These are phyloP conservation scores for Paramormyrops hopkinsi DNA, from an alignment of 2,797 vertebrate genomes.

Conservation along the genomic window DNA sequence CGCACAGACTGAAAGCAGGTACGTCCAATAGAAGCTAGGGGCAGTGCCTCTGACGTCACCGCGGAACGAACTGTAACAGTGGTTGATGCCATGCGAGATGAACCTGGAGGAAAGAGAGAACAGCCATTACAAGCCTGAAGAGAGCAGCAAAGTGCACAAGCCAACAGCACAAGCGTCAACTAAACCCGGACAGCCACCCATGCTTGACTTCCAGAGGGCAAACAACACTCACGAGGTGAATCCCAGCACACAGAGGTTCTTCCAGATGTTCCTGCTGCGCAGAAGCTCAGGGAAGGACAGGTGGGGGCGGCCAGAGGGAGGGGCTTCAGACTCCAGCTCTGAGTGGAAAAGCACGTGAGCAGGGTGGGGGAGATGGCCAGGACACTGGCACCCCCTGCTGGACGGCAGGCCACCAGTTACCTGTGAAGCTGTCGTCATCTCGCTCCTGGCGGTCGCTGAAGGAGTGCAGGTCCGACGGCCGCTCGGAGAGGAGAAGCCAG, in stretches of 20 bases:
- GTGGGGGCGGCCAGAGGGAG: slow-evolving; percentile 51
- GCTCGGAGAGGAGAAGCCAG: slow-evolving; percentile 76
- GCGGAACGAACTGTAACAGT: slow-evolving; percentile 81
- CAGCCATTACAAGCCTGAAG: background rate
- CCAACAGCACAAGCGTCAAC: background rate
- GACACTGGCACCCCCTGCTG: background rate
- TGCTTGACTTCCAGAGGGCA: background rate
- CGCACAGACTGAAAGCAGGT: slow-evolving; percentile 74
- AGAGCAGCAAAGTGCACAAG: background rate
- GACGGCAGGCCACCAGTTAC: slow-evolving; percentile 31
- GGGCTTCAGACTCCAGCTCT: slow-evolving; percentile 73
- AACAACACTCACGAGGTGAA: slow-evolving; percentile 79
- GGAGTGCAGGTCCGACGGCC: slow-evolving; percentile 58
- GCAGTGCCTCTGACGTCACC: slow-evolving; percentile 65
- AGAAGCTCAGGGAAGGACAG: slow-evolving; percentile 70
- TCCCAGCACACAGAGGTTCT: slow-evolving; percentile 81
- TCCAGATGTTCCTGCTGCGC: slow-evolving; percentile 85
- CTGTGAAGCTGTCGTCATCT: slow-evolving; percentile 69
- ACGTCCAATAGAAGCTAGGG: slow-evolving; percentile 77
- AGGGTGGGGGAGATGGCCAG: background rate
- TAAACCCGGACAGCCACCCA: background rate
- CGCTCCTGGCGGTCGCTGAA: slow-evolving; percentile 57
- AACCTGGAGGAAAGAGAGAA: slow-evolving; percentile 57
- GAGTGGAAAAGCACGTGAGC: slow-evolving; percentile 5
- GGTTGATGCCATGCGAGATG: slow-evolving; percentile 81